phyloP scores from a whole-genome alignment of 1,140 invertebrate species.

The Oppia nitens region DNA sequence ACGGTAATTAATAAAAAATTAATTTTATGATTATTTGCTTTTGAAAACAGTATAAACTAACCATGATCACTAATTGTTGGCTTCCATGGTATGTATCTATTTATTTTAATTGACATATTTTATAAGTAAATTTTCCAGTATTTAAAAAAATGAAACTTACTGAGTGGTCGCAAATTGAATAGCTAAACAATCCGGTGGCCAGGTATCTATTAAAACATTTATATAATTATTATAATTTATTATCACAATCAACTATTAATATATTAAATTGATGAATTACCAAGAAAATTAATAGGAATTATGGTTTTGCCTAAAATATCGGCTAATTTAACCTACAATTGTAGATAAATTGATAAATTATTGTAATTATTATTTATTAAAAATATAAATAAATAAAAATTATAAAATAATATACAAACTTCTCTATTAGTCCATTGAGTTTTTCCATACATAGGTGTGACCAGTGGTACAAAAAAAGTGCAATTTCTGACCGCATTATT shows the following conservation, averaged over 20 bases:
- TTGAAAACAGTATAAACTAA: not conserved
- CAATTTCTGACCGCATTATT: slow-evolving; percentile 33
- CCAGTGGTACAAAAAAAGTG: slow-evolving; percentile 32
- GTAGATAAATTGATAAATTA: not conserved
- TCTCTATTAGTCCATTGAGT: slow-evolving; percentile 36
- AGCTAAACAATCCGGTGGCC: slow-evolving; percentile 33
- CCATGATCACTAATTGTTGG: slow-evolving; percentile 15
- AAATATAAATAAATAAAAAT: not conserved
- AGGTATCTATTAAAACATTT: slow-evolving; percentile 19
- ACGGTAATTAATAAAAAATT: no score
- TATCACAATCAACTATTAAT: not conserved
- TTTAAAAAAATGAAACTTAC: no score
- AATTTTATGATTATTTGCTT: not conserved
- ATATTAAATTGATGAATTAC: not conserved
- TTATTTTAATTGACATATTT: no score
- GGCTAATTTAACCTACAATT: slow-evolving; percentile 31
- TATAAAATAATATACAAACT: slow-evolving; percentile 21
- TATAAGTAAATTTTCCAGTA: no score
- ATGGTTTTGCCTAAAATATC: slow-evolving; percentile 33
- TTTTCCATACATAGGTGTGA: slow-evolving; percentile 32
- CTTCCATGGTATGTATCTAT: slow-evolving; percentile 23
- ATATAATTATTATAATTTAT: not conserved
- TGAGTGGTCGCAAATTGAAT: slow-evolving; percentile 35
- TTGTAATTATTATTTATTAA: no score
- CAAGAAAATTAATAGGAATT: slow-evolving; percentile 31